phyloP scores from a whole-genome alignment of 2,888 invertebrate species.

The Sinhomidia bicolor region DNA sequence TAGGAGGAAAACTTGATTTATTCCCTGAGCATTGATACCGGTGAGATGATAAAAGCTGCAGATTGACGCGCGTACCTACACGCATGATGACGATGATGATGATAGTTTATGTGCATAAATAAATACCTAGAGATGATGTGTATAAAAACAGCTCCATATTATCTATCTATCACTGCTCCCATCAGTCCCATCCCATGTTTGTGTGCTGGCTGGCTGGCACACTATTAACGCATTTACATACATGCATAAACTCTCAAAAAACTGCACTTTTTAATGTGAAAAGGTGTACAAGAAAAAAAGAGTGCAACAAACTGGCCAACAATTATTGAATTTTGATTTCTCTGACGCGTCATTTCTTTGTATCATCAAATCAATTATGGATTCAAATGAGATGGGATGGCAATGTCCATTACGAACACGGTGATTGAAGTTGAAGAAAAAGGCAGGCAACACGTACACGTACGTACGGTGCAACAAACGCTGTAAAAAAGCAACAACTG shows the following conservation, averaged over 20 bases:
- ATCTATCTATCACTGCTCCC: background rate
- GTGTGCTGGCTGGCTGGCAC: too few relatives aligned
- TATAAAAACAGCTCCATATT: background rate
- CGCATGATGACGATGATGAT: too few relatives aligned
- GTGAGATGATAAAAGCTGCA: slow-evolving; percentile 2
- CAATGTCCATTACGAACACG: background rate
- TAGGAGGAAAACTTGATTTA: slow-evolving; percentile 55
- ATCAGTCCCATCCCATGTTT: background rate
- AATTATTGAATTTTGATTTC: background rate
- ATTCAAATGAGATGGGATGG: background rate
- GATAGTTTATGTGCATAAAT: background rate
- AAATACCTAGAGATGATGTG: background rate
- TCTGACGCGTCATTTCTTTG: background rate
- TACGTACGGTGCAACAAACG: too few relatives aligned
- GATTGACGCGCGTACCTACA: slow-evolving; percentile 24
- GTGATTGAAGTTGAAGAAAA: too few relatives aligned
- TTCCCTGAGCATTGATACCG: slow-evolving; percentile 35
- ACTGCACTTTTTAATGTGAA: slow-evolving; percentile 16
- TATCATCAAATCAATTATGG: background rate
- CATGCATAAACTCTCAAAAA: slow-evolving; percentile 1
- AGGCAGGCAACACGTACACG: too few relatives aligned
- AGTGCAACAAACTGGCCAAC: background rate
- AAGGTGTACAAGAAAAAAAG: background rate
- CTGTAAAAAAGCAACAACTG: too few relatives aligned
- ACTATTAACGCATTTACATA: slow-evolving; percentile 7